Evolutionary conservation across 1,140 invertebrate species (phyloP).

Genomic region (Leptinotarsa undecemlineata): DNA sequence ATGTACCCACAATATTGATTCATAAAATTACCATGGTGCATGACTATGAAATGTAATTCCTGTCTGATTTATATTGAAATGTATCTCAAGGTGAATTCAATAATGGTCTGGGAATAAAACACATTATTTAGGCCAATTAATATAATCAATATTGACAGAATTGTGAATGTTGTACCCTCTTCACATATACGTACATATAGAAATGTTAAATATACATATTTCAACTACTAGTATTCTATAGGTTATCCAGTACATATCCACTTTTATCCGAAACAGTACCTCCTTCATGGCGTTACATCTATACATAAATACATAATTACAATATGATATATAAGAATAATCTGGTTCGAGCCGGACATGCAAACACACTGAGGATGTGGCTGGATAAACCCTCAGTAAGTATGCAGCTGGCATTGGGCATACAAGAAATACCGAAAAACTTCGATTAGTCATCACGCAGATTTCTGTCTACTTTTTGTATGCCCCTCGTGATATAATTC

Average conservation of each 20-base stretch:
- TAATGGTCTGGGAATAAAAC: constrained; percentile 29
- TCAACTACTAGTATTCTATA: constrained; percentile 25
- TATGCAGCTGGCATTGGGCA: constrained; percentile 44
- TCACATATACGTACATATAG: constrained; percentile 48
- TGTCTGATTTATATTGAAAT: no score
- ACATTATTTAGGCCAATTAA: constrained; percentile 54
- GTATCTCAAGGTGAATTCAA: no score
- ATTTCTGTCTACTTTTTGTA: constrained; percentile 1
- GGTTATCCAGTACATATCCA: constrained; percentile 17
- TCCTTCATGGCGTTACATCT: constrained; percentile 42
- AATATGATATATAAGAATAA: constrained; percentile 32
- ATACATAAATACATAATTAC: constrained; percentile 50
- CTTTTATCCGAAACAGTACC: constrained; percentile 27
- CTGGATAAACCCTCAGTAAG: constrained; percentile 54
- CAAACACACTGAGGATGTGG: constrained; percentile 53
- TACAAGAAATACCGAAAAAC: neutral
- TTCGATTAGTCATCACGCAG: neutral
- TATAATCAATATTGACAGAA: constrained; percentile 56
- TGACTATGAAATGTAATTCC: no score
- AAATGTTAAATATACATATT: constrained; percentile 42
- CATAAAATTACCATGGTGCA: no score
- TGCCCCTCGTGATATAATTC: neutral
- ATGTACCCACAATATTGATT: no score
- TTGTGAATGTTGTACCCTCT: constrained; percentile 55
- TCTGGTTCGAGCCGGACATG: constrained; percentile 39